A percentile compares a stretch with the other conserved stretches of the same genome.
phyloP scores from a whole-genome alignment of 2,113 vertebrate genomes.

The Hepsetus odoe region DNA sequence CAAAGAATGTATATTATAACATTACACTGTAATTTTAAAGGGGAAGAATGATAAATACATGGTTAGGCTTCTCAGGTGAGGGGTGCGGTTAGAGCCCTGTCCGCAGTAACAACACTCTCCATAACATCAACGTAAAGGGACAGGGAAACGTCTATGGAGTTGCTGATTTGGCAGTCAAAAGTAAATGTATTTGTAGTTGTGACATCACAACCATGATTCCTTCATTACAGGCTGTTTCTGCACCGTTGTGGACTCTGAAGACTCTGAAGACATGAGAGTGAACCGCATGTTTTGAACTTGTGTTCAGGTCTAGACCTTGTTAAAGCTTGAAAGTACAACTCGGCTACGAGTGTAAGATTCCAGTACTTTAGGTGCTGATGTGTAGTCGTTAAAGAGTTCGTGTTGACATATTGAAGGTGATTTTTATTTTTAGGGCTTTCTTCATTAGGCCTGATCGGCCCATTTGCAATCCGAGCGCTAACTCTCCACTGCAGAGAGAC shows the following conservation, averaged over 20 bases:
- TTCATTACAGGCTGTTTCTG: not conserved
- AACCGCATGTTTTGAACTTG: not conserved
- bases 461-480: not conserved
- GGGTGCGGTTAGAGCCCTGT: too few relatives aligned
- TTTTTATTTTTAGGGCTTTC: conserved; percentile 19
- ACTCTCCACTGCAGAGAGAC: conserved; percentile 24
- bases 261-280: not conserved
- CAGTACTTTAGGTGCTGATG: not conserved
- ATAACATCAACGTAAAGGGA: too few relatives aligned
- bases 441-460: conserved; percentile 22
- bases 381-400: not conserved
- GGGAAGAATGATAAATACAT: too few relatives aligned
- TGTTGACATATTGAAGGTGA: not conserved
- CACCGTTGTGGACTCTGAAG: too few relatives aligned
- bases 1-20: too few relatives aligned
- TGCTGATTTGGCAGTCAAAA: too few relatives aligned
- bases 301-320: not conserved
- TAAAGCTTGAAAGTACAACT: not conserved
- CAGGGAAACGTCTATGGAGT: too few relatives aligned
- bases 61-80: too few relatives aligned
- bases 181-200: too few relatives aligned
- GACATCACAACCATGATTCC: not conserved
- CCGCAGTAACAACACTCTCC: too few relatives aligned
- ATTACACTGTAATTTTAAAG: too few relatives aligned
- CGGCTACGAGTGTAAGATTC: not conserved